Evolutionary conservation across 2,797 vertebrate species (phyloP).

Genomic region (Aselliscus stoliczkanus): DNA sequence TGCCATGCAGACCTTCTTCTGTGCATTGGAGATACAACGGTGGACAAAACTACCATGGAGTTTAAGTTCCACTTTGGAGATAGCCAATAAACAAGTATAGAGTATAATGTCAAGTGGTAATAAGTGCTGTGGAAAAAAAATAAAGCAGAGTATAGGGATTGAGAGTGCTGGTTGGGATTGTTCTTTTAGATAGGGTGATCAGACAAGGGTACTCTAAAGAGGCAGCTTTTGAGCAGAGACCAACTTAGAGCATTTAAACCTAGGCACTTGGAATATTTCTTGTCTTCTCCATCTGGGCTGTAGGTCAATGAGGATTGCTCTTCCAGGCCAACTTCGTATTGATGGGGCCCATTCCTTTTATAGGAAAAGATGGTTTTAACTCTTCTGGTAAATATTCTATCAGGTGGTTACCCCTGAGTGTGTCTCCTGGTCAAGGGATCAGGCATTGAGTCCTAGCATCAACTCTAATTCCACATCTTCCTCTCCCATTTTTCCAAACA

Average conservation of each 20-base stretch:
- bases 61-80: background rate
- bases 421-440: background rate
- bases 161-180: background rate
- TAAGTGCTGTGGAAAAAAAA: background rate
- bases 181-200: background rate
- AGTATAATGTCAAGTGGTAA: background rate
- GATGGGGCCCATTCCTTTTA: background rate
- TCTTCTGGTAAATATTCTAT: background rate
- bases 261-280: background rate
- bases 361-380: background rate
- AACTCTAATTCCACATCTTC: background rate
- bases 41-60: background rate
- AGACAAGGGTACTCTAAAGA: background rate
- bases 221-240: background rate
- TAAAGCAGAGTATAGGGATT: background rate
- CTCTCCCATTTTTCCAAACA: background rate
- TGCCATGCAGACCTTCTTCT: background rate
- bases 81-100: background rate
- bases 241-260: background rate
- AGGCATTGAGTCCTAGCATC: background rate
- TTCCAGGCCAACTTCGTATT: background rate
- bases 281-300: background rate
- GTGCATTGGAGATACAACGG: background rate
- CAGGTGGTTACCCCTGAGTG: background rate
- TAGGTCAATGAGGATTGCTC: background rate